phyloP scores from a whole-genome alignment of 2,888 invertebrate genomes.

The Hipparchia sbordonii region DNA sequence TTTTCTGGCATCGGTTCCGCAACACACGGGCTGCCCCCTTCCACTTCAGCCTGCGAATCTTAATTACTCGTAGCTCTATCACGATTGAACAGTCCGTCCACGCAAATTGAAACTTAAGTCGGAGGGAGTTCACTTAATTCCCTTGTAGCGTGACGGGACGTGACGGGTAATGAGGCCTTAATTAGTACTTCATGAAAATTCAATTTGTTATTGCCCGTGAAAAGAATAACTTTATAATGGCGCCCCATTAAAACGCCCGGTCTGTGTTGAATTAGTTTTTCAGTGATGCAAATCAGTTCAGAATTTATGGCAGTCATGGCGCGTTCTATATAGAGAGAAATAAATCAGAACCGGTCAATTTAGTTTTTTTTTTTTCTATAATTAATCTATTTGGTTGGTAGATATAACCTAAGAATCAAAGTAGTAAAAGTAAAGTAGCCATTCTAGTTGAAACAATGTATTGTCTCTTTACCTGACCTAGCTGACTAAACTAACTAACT shows the following conservation, averaged over 20 bases:
- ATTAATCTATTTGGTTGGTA: no score
- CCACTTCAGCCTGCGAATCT: not conserved
- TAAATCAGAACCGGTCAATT: not conserved
- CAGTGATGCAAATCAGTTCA: constrained; percentile 25
- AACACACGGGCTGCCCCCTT: not conserved
- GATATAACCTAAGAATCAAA: no score
- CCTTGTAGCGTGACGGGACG: constrained; percentile 41
- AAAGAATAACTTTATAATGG: constrained; percentile 38
- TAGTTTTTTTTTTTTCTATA: no score
- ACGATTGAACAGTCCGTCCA: constrained; percentile 23
- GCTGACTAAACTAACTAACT: no score
- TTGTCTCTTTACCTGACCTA: no score
- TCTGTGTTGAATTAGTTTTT: constrained; percentile 23
- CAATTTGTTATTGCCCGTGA: constrained; percentile 40
- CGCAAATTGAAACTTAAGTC: constrained; percentile 35
- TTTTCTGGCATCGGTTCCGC: not conserved
- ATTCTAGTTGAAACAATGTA: no score
- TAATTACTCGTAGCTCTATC: not conserved
- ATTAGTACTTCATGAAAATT: constrained; percentile 35
- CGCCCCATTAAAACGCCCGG: constrained; percentile 21
- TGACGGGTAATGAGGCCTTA: constrained; percentile 33
- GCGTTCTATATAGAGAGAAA: constrained; percentile 7
- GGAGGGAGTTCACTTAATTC: constrained; percentile 38
- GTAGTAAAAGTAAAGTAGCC: no score
- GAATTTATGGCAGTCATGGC: constrained; percentile 26